phyloP scores from a whole-genome alignment of 2,113 vertebrate genomes.

The Phalacrocorax brasilianus region DNA sequence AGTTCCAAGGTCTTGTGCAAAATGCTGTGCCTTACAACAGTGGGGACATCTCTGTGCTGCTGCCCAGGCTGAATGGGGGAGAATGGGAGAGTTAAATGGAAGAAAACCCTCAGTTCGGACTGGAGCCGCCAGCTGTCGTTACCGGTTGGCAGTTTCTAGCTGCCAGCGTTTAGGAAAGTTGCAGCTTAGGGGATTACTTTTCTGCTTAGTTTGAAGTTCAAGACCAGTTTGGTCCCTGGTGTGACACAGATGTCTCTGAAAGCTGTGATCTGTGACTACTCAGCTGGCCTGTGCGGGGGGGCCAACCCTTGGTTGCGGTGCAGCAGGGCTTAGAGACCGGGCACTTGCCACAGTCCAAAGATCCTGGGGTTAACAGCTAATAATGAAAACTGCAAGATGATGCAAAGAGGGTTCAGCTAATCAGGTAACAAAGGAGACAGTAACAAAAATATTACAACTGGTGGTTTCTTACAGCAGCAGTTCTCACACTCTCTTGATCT shows the following conservation, averaged over 20 bases:
- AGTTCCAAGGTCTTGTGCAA: neutral
- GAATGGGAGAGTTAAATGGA: conserved; percentile 18
- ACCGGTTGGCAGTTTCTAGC: neutral
- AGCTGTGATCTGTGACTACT: fast-evolving
- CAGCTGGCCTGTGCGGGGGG: neutral
- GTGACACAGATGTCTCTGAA: neutral
- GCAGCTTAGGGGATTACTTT: conserved; percentile 8
- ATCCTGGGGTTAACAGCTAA: neutral
- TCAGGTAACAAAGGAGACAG: conserved; percentile 21
- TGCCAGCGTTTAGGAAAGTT: conserved; percentile 22
- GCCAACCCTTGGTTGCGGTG: neutral
- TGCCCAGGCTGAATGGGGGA: neutral
- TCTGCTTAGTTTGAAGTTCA: neutral
- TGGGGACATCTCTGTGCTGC: neutral
- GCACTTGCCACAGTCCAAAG: neutral
- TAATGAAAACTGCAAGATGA: neutral
- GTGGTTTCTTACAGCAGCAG: neutral
- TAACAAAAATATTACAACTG: neutral
- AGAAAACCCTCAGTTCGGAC: neutral
- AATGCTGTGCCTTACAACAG: neutral
- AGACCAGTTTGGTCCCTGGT: neutral
- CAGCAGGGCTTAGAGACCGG: neutral
- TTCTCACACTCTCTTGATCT: neutral
- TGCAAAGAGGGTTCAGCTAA: neutral
- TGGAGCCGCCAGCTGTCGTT: neutral